These are phyloP conservation scores for Gymnoscopelus microlampas DNA, from an alignment of 2,797 vertebrate species.

Conservation along the genomic window DNA sequence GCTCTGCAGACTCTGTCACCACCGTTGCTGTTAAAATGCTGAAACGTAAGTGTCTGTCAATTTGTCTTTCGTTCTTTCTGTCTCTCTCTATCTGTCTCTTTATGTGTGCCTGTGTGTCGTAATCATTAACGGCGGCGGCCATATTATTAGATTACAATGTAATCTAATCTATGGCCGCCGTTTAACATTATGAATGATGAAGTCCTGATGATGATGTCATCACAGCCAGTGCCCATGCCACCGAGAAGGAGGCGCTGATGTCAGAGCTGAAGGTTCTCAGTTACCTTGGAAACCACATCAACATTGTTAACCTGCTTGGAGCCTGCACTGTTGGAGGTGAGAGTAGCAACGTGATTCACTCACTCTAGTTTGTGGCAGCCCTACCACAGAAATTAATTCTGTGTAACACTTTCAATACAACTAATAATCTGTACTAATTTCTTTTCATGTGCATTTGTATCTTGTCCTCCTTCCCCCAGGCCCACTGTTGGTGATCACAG, in stretches of 20 bases:
- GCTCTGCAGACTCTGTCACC: constrained; percentile 90
- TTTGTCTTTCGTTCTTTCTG: constrained; percentile 5
- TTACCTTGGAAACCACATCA: constrained; percentile 97
- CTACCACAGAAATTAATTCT: too few relatives aligned
- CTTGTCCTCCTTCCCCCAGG: constrained; percentile 76
- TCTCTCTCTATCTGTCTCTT: constrained; percentile 20
- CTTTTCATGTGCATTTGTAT: too few relatives aligned
- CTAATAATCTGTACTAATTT: too few relatives aligned
- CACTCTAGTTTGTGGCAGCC: too few relatives aligned
- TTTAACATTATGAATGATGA: constrained; percentile 18
- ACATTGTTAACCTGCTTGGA: constrained; percentile 96
- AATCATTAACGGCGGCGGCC: too few relatives aligned
- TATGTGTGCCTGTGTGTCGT: neutral
- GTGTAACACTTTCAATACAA: too few relatives aligned
- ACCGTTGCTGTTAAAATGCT: constrained; percentile 98
- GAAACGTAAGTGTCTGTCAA: constrained; percentile 86
- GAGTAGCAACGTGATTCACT: constrained; percentile 13
- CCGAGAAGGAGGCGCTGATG: constrained; percentile 97
- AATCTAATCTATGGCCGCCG: too few relatives aligned
- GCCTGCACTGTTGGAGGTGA: constrained; percentile 96
- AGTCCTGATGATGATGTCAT: constrained; percentile 47
- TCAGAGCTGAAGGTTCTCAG: constrained; percentile 97
- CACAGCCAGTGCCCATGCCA: constrained; percentile 93
- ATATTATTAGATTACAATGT: too few relatives aligned
- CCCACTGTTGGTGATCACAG: constrained; percentile 96